Evolutionary conservation across 2,113 vertebrate genomes (phyloP).

Genomic region (Microcebus lehilahytsara): DNA sequence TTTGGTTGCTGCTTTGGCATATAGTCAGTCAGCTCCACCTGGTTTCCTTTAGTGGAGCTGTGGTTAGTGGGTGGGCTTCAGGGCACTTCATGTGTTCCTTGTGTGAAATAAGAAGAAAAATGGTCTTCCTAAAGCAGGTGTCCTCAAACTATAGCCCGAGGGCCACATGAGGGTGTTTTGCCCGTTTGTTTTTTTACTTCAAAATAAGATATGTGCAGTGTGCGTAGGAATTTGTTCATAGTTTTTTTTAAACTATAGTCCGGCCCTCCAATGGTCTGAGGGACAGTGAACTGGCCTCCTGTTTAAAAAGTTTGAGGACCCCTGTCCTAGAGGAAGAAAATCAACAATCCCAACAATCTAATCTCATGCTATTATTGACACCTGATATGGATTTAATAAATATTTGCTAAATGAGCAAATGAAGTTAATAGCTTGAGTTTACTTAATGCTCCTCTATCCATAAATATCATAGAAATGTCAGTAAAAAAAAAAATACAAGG

Average conservation of each 20-base stretch:
- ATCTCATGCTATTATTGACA: background rate
- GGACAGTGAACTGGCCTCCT: no score
- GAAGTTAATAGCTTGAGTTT: background rate
- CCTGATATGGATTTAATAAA: background rate
- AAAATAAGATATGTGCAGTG: no score
- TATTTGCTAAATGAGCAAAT: background rate
- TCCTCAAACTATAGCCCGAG: no score
- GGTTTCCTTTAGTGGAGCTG: background rate
- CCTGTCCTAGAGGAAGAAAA: background rate
- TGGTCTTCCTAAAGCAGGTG: background rate
- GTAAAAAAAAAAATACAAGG: background rate
- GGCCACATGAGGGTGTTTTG: no score
- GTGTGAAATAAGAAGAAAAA: background rate
- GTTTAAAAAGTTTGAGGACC: no score
- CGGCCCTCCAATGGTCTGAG: no score
- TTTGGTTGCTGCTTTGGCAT: background rate
- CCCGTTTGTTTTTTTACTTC: no score
- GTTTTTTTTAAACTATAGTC: no score
- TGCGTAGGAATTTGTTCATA: no score
- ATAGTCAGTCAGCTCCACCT: background rate
- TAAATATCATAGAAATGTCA: background rate
- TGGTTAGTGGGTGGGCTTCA: background rate
- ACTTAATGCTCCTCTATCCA: background rate
- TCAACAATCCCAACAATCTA: background rate
- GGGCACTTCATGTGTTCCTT: background rate